Evolutionary conservation across 2,797 vertebrate genomes (phyloP), one percentile per base, ranked within the genome.

Genomic region (Chromis chromis): DNA sequence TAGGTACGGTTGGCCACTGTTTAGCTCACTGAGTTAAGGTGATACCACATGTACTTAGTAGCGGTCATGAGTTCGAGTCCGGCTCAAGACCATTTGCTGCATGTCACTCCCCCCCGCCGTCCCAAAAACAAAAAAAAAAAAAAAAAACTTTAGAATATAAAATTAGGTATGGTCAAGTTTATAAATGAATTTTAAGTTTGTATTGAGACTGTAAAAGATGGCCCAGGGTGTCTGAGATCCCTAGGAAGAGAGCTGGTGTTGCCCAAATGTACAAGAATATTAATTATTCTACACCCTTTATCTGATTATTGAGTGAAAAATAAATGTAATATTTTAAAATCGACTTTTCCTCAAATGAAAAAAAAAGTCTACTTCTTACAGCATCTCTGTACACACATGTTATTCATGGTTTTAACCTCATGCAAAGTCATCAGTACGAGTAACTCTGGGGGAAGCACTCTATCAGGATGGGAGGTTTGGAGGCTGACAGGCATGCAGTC

Each of bases 401-500:
- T 40, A 63, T 68, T 54, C 33, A 62, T 77, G 63, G 40, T 17
- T 65, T 9, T 16, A 56, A 39, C 72, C 40, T 63, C 39, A 56
- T 27, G 6, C 79, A 54, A 42, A 76, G 16, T 81, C 55, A 54
- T 22, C 73, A 39, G 58, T 33, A 60, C 21, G 7, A 82, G 49
- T 64, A 66, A 68, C 68, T 65, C 67, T 25, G 27, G n/a, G 36
- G 40, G 65, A 58, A 67, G 25, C 59, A 56, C 72, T 66, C 33
- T 36, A 39, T 64, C 64, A 19, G 54, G 66, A 53, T 48, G 64
- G 56, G 65, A 73, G 66, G 54, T 63, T 66, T 48, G 40, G 60
- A 70, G 65, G 70, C 67, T 19, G 31, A 71, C 14, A 10, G 70
- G 55, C 58, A 58, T 44, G 70, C 78, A 72, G 72, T 83, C 76